Evolutionary conservation across 92 coral and sea anemone genomes (phyloP), one percentile per base, ranked within the genome.

Genomic region (Pocillopora grandis): DNA sequence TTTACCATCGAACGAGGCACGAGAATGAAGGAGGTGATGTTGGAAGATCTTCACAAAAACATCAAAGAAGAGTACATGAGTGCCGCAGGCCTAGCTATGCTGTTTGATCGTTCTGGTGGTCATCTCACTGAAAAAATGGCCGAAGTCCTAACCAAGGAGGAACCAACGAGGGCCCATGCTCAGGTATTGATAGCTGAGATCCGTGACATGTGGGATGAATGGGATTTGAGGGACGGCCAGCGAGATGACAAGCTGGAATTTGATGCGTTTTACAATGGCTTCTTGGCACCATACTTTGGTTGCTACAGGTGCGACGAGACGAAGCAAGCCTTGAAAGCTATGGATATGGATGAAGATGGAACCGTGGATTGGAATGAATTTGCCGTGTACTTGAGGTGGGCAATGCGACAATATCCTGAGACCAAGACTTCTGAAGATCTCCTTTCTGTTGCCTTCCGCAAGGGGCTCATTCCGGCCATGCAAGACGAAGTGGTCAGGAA

Each of bases 61-160:
- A 88, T 86, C 55, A 92, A 92, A 64, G 96, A 92, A 62, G 96
- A 92, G 37, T 92, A 89, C 89, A 92, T 92, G 95, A 92, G 95
- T 60, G 84, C 67, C 5, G 92, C 87, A 65, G 95, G 95, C 16
- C 86, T 92, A 0, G 93, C 95, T 21, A 5, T 89, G 21, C 62
- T 92, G 75, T 92, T 90, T 65, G 93, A 92, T 57, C 95, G 95
- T 31, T 87, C 95, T 31, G 95, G 95, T 71, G 95, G 95, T 35
- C 58, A 87, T 23, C 85, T 90, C 18, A 91, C 95, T 2, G 95
- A 12, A 48, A 11, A 79, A 58, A 89, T 91, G 95, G 72, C 84
- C 58, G 90, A 92, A 1, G 93, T 67, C 14, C 72, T 93, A 19
- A 90, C 92, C 31, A 67, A 61, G 33, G 83, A 75, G 14, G 76